Evolutionary conservation across 2,113 vertebrate genomes (phyloP).

Genomic region (Myotis lucifugus): DNA sequence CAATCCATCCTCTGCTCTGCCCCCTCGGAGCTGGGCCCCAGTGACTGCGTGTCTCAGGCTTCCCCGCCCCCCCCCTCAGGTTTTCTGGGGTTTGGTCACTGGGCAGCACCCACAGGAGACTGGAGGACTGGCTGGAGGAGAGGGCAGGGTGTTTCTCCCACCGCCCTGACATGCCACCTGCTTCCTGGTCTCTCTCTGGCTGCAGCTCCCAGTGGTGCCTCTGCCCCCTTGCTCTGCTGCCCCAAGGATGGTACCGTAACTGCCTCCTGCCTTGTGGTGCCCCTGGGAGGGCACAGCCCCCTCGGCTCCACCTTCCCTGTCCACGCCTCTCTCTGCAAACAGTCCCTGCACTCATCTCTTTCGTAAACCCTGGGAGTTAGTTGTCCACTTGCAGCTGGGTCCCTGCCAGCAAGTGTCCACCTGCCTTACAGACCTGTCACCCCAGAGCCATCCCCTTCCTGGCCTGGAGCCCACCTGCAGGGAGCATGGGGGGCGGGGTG

Average conservation of each 20-base stretch:
- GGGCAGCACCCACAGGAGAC: not conserved
- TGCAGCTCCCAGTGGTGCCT: not conserved
- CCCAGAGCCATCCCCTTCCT: not conserved
- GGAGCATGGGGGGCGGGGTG: not conserved
- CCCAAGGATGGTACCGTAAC: not conserved
- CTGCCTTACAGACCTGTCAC: not conserved
- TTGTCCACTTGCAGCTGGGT: too few relatives aligned
- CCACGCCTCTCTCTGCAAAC: not conserved
- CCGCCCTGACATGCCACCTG: rapidly evolving
- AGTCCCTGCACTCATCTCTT: not conserved
- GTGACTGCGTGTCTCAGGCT: not conserved
- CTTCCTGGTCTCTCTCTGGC: rapidly evolving
- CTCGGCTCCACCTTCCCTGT: too few relatives aligned
- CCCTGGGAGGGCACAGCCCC: too few relatives aligned
- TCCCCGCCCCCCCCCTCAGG: not conserved
- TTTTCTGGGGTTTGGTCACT: not conserved
- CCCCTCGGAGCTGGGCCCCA: not conserved
- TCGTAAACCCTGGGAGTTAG: not conserved
- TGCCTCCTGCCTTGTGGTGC: not conserved
- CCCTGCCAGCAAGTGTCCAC: not conserved
- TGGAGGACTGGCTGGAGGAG: not conserved
- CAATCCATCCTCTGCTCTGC: not conserved
- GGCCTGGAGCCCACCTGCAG: not conserved
- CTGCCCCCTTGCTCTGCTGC: not conserved
- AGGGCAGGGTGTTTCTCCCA: too few relatives aligned